Conservation (phyloP, 2,888 invertebrate genomes). For the Napeogenes sylphis region DNA sequence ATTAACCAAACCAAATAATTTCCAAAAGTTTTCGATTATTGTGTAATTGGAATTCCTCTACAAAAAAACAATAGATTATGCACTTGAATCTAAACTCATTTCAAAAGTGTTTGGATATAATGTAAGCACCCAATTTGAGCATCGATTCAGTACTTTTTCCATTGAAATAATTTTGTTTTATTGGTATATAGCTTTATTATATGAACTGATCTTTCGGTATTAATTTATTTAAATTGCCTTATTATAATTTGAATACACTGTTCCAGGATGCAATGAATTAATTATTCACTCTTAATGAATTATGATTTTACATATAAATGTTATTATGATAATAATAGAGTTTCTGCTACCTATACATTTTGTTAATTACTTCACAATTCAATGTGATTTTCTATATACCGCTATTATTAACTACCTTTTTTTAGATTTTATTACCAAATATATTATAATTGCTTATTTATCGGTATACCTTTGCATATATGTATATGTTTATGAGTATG, state of each 20-base stretch:
- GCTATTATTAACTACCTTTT: too few relatives aligned
- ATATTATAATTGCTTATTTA: too few relatives aligned
- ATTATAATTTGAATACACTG: neutral
- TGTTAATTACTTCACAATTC: neutral
- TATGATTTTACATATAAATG: constrained; percentile 4
- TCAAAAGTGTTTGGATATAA: neutral
- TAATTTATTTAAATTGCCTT: constrained; percentile 7
- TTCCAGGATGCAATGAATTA: neutral
- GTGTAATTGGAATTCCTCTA: too few relatives aligned
- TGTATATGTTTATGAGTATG: too few relatives aligned
- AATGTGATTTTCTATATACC: neutral
- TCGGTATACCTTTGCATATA: too few relatives aligned
- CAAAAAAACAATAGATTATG: too few relatives aligned
- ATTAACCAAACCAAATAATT: too few relatives aligned
- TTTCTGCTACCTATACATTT: neutral
- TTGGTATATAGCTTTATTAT: neutral
- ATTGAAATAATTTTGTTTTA: neutral
- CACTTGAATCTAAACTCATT: too few relatives aligned
- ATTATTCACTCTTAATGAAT: constrained; percentile 5
- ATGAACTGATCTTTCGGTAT: neutral
- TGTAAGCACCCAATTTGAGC: neutral
- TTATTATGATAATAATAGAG: neutral
- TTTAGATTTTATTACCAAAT: too few relatives aligned
- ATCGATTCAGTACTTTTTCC: neutral
- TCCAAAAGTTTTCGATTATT: too few relatives aligned